phyloP scores from a whole-genome alignment of 1,140 invertebrate species.

The Zaprionus capensis region DNA sequence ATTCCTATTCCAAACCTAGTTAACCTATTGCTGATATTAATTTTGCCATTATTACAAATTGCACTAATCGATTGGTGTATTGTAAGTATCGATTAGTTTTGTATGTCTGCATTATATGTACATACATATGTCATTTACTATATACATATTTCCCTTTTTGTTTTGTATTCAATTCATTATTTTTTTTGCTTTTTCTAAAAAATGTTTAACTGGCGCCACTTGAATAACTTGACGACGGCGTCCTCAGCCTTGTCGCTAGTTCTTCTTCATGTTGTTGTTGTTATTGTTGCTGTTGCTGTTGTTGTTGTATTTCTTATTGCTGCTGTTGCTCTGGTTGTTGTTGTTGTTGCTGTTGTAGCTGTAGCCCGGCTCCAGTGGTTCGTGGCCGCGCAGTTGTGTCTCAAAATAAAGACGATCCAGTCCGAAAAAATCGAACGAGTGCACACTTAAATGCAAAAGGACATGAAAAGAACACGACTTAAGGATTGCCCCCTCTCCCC shows the following conservation, averaged over 20 bases:
- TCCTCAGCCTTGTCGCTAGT: conserved; percentile 28
- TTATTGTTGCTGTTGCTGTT: conserved; percentile 7
- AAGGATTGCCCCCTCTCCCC: conserved; percentile 63
- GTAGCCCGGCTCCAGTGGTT: neutral
- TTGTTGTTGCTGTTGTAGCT: neutral
- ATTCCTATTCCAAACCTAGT: too few relatives aligned
- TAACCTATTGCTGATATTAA: too few relatives aligned
- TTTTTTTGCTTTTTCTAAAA: conserved; percentile 47
- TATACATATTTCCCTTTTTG: conserved; percentile 18
- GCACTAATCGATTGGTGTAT: too few relatives aligned
- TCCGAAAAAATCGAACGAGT: conserved; percentile 75
- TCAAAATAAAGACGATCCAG: conserved; percentile 76
- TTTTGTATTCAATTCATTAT: conserved; percentile 12
- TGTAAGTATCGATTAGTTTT: too few relatives aligned
- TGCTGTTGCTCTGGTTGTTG: neutral
- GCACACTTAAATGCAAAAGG: conserved; percentile 81
- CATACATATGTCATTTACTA: too few relatives aligned
- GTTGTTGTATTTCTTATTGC: neutral
- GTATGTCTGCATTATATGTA: too few relatives aligned
- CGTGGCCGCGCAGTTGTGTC: conserved; percentile 46
- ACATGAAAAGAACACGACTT: conserved; percentile 79
- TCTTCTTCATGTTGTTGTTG: conserved; percentile 8
- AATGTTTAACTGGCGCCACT: conserved; percentile 81
- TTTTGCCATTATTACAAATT: too few relatives aligned
- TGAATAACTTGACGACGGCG: conserved; percentile 75